Conservation (phyloP, 2,888 invertebrate genomes). For the Cryptophagus acutangulus region DNA sequence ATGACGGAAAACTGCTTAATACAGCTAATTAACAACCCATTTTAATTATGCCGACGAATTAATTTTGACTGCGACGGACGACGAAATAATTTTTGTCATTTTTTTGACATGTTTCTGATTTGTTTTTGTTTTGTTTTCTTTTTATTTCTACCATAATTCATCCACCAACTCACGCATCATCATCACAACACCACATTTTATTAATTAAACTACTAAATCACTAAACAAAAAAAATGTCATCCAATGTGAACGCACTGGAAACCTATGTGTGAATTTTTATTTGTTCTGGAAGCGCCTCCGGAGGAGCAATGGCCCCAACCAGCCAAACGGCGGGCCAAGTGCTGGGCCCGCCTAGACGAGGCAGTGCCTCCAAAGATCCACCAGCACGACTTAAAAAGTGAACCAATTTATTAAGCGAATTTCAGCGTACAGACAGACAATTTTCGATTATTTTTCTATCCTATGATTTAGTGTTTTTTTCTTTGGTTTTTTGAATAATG, state of each 20-base stretch:
- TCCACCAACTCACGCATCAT: slow-evolving; percentile 1
- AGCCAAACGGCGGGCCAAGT: slow-evolving; percentile 50
- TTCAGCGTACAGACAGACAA: too few species aligned
- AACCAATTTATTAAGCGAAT: too few species aligned
- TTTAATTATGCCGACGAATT: too few species aligned
- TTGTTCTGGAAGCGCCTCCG: slow-evolving; percentile 51
- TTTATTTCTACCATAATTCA: slow-evolving; percentile 4
- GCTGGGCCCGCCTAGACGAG: slow-evolving; percentile 58
- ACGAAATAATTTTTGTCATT: background rate
- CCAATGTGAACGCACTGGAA: slow-evolving; percentile 22
- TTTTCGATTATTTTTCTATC: too few species aligned
- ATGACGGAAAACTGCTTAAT: too few species aligned
- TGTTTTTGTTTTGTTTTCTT: background rate
- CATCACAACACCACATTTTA: slow-evolving; percentile 3
- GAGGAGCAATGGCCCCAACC: slow-evolving; percentile 53
- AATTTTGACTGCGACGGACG: too few species aligned
- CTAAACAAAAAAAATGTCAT: slow-evolving; percentile 5
- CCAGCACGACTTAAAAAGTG: slow-evolving; percentile 45
- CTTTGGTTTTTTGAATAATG: too few species aligned
- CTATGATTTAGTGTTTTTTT: too few species aligned
- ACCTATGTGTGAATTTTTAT: slow-evolving; percentile 48
- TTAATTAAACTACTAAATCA: too few species aligned
- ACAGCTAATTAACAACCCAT: too few species aligned
- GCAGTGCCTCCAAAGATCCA: slow-evolving; percentile 47
- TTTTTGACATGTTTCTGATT: background rate